phyloP scores from a whole-genome alignment of 1,140 invertebrate species.

The Drosophila suzukii region DNA sequence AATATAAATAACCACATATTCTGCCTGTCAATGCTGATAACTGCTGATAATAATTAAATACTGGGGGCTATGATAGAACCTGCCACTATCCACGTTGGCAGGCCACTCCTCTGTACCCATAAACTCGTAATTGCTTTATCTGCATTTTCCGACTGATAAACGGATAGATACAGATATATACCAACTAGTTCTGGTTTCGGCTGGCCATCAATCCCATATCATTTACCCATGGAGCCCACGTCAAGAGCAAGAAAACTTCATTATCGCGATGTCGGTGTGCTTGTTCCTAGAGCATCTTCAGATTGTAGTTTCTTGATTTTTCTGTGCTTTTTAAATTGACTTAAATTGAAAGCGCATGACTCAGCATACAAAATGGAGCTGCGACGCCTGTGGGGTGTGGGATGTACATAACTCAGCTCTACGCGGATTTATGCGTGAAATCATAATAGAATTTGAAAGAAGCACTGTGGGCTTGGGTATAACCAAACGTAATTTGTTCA shows the following conservation, averaged over 20 bases:
- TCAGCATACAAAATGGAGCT: conserved; percentile 61
- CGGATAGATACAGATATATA: conserved; percentile 18
- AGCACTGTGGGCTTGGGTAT: conserved; percentile 3
- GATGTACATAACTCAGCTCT: conserved; percentile 29
- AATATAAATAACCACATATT: conserved; percentile 4
- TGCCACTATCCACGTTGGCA: conserved; percentile 6
- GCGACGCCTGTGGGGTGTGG: conserved; percentile 1
- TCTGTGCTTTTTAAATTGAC: conserved; percentile 71
- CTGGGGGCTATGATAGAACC: conserved; percentile 2
- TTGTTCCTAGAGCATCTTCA: conserved; percentile 30
- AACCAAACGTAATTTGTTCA: not conserved
- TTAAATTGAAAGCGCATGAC: conserved; percentile 79
- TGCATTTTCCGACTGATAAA: conserved; percentile 36
- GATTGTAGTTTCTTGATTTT: conserved; percentile 69
- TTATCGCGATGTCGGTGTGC: conserved; percentile 33
- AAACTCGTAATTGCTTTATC: conserved; percentile 45
- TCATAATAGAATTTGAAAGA: conserved; percentile 40
- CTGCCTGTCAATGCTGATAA: conserved; percentile 27
- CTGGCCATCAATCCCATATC: conserved; percentile 27
- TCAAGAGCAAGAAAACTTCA: conserved; percentile 41
- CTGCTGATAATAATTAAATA: conserved; percentile 20
- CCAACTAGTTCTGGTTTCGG: conserved; percentile 19
- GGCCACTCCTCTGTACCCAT: conserved; percentile 6
- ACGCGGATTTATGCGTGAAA: conserved; percentile 57
- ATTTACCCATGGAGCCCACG: conserved; percentile 28